These are phyloP conservation scores for Perizoma affinitatum DNA, from an alignment of 2,888 invertebrate species.

Conservation along the genomic window DNA sequence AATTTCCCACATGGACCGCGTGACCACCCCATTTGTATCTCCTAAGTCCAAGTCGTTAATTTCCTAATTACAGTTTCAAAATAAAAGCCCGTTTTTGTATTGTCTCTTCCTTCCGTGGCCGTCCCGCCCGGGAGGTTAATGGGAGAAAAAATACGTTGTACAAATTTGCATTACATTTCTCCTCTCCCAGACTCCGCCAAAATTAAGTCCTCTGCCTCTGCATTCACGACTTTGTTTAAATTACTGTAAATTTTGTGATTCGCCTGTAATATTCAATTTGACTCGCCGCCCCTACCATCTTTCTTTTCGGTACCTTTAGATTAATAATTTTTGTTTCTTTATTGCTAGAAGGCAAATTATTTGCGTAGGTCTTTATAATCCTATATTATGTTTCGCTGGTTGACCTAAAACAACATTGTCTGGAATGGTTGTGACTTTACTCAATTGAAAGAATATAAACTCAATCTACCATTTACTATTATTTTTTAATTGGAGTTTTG, in stretches of 20 bases:
- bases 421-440: constrained; percentile 2
- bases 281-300: constrained; percentile 18
- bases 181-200: constrained; percentile 57
- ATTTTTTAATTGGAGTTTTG: background rate
- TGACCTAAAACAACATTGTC: constrained; percentile 4
- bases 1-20: constrained; percentile 64
- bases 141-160: constrained; percentile 81
- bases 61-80: constrained; percentile 80
- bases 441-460: background rate
- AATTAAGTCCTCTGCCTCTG: constrained; percentile 74
- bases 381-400: constrained; percentile 11
- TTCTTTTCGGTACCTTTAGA: constrained; percentile 35
- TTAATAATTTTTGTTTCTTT: constrained; percentile 42
- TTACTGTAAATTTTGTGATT: constrained; percentile 74
- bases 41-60: constrained; percentile 76
- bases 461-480: background rate
- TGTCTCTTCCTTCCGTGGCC: constrained; percentile 60
- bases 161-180: constrained; percentile 82
- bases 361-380: constrained; percentile 13
- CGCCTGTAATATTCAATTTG: constrained; percentile 56
- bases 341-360: constrained; percentile 20
- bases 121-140: constrained; percentile 74
- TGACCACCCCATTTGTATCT: constrained; percentile 70
- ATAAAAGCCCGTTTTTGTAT: constrained; percentile 76
- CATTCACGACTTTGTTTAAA: constrained; percentile 77